phyloP scores from a whole-genome alignment of 2,113 vertebrate species.

The Caretta caretta region DNA sequence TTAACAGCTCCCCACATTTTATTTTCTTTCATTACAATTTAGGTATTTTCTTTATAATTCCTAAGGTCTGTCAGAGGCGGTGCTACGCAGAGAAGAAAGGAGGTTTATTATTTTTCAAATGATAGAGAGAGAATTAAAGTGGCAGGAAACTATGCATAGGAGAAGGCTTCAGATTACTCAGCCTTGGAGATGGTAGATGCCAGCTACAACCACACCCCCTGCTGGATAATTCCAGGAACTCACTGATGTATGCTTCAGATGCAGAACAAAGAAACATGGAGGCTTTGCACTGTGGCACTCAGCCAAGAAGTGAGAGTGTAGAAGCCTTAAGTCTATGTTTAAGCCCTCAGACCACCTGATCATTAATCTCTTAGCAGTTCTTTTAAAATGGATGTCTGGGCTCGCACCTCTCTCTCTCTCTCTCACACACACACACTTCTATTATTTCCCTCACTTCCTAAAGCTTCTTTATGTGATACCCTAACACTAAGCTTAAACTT shows the following conservation, averaged over 20 bases:
- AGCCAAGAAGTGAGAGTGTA: not conserved
- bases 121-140: not conserved
- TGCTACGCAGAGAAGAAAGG: not conserved
- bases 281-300: not conserved
- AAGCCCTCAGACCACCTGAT: not conserved
- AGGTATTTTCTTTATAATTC: not conserved
- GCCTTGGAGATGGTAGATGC: not conserved
- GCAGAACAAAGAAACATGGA: not conserved
- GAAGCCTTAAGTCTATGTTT: not conserved
- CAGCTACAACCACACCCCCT: not conserved
- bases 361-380: not conserved
- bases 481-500: not conserved
- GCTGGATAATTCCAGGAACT: not conserved
- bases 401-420: too few species aligned
- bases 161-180: not conserved
- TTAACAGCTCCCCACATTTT: not conserved
- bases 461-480: not conserved
- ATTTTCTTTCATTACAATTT: not conserved
- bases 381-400: not conserved
- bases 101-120: not conserved
- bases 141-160: not conserved
- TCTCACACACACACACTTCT: not conserved
- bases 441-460: not conserved
- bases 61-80: not conserved
- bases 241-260: not conserved